Evolutionary conservation across 2,113 vertebrate genomes (phyloP).

Genomic region (Dendrocopos noguchii): DNA sequence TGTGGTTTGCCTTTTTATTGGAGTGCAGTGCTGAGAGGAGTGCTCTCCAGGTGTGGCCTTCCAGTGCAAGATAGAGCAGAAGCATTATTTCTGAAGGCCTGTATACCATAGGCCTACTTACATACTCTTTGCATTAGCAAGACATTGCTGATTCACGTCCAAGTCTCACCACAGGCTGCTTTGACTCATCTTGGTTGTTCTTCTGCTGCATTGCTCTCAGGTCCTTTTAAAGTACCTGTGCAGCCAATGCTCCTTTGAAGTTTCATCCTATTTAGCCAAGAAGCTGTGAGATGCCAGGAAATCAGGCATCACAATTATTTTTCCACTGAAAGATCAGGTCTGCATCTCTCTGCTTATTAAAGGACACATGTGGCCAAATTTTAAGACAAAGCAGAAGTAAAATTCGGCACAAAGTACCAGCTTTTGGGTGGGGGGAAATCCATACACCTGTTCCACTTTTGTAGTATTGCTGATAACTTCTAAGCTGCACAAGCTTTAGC

Average conservation of each 20-base stretch:
- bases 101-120: neutral
- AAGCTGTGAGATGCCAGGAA: neutral
- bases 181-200: neutral
- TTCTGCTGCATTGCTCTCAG: neutral
- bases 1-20: neutral
- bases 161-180: neutral
- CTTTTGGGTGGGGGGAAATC: neutral
- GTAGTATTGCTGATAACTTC: neutral
- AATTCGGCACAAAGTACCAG: neutral
- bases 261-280: neutral
- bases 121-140: neutral
- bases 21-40: neutral
- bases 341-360: neutral
- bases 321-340: neutral
- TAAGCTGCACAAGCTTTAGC: neutral
- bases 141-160: neutral
- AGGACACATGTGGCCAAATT: neutral
- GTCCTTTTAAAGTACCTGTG: neutral
- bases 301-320: neutral
- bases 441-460: neutral
- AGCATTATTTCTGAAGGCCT: neutral
- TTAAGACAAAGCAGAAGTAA: neutral
- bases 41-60: neutral
- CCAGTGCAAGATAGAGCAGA: neutral
- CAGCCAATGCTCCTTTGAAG: neutral